Evolutionary conservation across 2,888 invertebrate genomes (phyloP).

Genomic region (Noctua janthe): DNA sequence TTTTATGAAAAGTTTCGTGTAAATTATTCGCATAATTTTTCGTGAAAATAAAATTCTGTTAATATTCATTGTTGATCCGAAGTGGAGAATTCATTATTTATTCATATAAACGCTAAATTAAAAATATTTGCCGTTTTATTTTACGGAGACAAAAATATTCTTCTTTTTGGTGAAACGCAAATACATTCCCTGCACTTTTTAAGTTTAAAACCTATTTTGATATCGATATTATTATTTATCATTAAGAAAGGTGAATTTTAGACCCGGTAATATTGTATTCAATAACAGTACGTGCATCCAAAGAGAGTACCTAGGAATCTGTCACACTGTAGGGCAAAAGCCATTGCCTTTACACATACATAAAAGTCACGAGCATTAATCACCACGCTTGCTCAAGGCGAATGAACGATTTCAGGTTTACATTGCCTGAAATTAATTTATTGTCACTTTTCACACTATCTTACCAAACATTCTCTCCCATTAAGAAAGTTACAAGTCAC

Average conservation of each 20-base stretch:
- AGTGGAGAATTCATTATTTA: slow-evolving; percentile 19
- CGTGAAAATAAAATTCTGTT: slow-evolving; percentile 4
- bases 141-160: background rate
- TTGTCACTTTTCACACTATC: background rate
- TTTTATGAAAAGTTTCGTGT: slow-evolving; percentile 13
- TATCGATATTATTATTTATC: background rate
- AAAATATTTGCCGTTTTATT: background rate
- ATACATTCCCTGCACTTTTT: background rate
- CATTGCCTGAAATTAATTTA: background rate
- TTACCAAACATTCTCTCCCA: background rate
- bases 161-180: background rate
- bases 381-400: background rate
- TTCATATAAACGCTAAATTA: slow-evolving; percentile 27
- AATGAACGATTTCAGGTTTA: background rate
- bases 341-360: background rate
- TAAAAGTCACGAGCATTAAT: background rate
- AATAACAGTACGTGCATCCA: background rate
- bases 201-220: background rate
- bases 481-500: slow-evolving; percentile 2
- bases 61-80: slow-evolving; percentile 30
- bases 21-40: slow-evolving; percentile 23
- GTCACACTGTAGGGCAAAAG: background rate
- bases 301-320: background rate
- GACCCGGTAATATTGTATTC: background rate
- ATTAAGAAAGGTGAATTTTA: background rate